Evolutionary conservation across 2,113 vertebrate genomes (phyloP), one percentile per base, ranked within the genome.

Genomic region (Varanus komodoensis): DNA sequence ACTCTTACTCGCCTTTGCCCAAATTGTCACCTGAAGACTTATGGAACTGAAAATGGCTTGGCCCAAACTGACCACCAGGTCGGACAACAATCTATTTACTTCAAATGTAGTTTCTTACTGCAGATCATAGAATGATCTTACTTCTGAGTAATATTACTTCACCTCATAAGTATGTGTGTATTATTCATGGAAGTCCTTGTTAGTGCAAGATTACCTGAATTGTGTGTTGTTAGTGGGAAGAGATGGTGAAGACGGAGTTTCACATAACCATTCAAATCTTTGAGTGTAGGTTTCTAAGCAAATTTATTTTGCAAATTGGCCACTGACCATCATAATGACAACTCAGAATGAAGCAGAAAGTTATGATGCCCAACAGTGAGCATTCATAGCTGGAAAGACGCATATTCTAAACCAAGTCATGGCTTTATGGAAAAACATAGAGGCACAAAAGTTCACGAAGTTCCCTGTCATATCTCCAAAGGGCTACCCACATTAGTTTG

Each of bases 241-340:
- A 50, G 3, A 79, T n/a, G 11, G n/a, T 69, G 38, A 87, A 57
- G 7, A n/a, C 38, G 44, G 19, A 29, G 23, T 79, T 48, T 87
- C 17, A 87, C 27, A 48, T 32, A 87, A 50, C 27, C 38, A 50
- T 6, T 25, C 27, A 68, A 29, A 87, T 4, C 6, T 9, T 61
- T 61, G 38, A 38, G 44, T n/a, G 48, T 19, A 87, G 68, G 32
- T 17, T 9, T 61, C 25, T 87, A 48, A 23, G 64, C 19, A 87
- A 78, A 80, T 81, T 34, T n/a, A 17, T 88, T 88, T 71, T 71
- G 44, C 48, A 71, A 71, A 81, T 81, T 54, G 50, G n/a, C 17
- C 15, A 32, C 74, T 89, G 52, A 74, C 34, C 68, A 74, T 89
- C 74, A 73, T 83, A 74, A n/a, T 82, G 34, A 15, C 52, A 83